A percentile compares a stretch with the other conserved stretches of the same genome.
Conservation (phyloP, 2,113 vertebrate genomes). For the Onychorhynchus coronatus region DNA sequence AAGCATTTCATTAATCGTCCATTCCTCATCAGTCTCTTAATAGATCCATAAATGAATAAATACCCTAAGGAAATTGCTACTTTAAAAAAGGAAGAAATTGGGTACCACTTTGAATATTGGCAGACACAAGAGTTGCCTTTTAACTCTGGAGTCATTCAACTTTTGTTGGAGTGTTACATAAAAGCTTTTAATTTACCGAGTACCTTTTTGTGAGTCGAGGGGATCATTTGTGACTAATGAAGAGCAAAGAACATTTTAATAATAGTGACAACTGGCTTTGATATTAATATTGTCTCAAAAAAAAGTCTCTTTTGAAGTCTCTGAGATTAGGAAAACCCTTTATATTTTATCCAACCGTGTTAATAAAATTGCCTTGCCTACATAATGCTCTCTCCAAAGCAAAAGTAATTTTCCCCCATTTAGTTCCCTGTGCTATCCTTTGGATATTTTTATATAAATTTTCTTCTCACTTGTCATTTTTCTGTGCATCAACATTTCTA, state of each 20-base stretch:
- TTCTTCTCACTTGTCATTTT: slow-evolving; percentile 39
- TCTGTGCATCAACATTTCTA: slow-evolving; percentile 34
- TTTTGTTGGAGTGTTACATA: slow-evolving; percentile 65
- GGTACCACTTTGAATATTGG: slow-evolving; percentile 36
- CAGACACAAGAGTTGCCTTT: slow-evolving; percentile 63
- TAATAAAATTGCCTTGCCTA: slow-evolving; percentile 65
- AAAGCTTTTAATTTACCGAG: slow-evolving; percentile 70
- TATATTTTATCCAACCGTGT: slow-evolving; percentile 61
- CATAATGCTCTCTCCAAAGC: slow-evolving; percentile 42
- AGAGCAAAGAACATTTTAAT: slow-evolving; percentile 64
- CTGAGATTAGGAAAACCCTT: slow-evolving; percentile 55
- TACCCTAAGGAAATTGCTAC: slow-evolving; percentile 35
- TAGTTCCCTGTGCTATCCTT: slow-evolving; percentile 35
- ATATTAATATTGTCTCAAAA: slow-evolving; percentile 65
- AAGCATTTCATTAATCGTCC: slow-evolving; percentile 28
- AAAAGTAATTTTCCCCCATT: slow-evolving; percentile 50
- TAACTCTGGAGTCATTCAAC: slow-evolving; percentile 53
- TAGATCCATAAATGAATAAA: slow-evolving; percentile 54
- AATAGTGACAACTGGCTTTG: slow-evolving; percentile 67
- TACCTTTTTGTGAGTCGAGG: slow-evolving; percentile 62
- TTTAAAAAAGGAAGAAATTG: slow-evolving; percentile 42
- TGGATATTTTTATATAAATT: slow-evolving; percentile 14
- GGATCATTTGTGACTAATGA: slow-evolving; percentile 71
- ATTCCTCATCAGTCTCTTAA: slow-evolving; percentile 36
- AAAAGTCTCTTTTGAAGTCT: slow-evolving; percentile 67